Evolutionary conservation across 2,888 invertebrate species (phyloP).

Genomic region (Axea sp.): DNA sequence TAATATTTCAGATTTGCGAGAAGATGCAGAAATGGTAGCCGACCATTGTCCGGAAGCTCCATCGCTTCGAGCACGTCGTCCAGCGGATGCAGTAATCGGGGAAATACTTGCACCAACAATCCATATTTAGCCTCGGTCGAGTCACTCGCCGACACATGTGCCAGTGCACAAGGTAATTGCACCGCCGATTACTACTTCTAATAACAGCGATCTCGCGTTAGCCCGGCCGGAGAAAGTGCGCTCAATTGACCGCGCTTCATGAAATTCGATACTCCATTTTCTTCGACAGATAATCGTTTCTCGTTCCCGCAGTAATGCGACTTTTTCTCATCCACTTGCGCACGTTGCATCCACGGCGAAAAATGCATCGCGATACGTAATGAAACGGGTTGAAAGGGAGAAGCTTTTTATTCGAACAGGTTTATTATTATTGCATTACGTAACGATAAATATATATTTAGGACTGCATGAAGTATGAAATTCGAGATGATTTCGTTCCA

Average conservation of each 20-base stretch:
- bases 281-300: constrained; percentile 23
- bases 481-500: constrained; percentile 8
- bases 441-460: constrained; percentile 35
- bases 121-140: constrained; percentile 93
- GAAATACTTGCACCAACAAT: constrained; percentile 84
- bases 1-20: constrained; percentile 80
- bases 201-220: constrained; percentile 21
- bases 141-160: constrained; percentile 90
- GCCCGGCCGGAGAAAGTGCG: constrained; percentile 43
- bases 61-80: constrained; percentile 84
- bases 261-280: constrained; percentile 43
- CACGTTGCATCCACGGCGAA: constrained; percentile 1
- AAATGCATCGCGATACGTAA: constrained; percentile 24
- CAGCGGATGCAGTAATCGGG: constrained; percentile 80
- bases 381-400: constrained; percentile 27
- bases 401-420: constrained; percentile 29
- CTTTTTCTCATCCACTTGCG: constrained; percentile 7
- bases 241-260: constrained; percentile 49
- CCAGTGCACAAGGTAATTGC: constrained; percentile 77
- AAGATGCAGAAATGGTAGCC: constrained; percentile 81
- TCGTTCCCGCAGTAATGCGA: constrained; percentile 25
- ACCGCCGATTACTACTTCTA: constrained; percentile 48
- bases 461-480: constrained; percentile 8
- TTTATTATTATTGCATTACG: constrained; percentile 38
- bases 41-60: constrained; percentile 88